Conservation (phyloP, 2,888 invertebrate genomes). For the Heliconius aoede region DNA sequence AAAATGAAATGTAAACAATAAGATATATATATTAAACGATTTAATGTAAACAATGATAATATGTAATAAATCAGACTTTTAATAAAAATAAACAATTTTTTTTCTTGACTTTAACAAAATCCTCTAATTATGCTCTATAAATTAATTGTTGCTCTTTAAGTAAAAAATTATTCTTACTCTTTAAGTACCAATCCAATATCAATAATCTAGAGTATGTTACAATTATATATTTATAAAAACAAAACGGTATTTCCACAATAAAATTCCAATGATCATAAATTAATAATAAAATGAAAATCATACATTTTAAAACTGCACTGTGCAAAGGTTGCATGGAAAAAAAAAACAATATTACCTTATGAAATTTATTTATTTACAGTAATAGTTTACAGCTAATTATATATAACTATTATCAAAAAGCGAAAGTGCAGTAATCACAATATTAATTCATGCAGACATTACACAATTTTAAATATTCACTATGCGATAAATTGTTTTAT, state of each 20-base stretch:
- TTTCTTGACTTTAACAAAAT: not conserved
- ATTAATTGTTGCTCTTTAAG: no score
- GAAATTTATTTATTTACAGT: slow-evolving; percentile 16
- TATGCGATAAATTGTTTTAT: not conserved
- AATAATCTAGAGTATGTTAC: not conserved
- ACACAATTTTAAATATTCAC: not conserved
- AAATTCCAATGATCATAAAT: no score
- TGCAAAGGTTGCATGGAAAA: not conserved
- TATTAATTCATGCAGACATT: not conserved
- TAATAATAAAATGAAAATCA: no score
- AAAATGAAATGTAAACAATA: no score
- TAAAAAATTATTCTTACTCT: no score
- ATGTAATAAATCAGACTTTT: not conserved
- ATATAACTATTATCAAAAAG: slow-evolving; percentile 11
- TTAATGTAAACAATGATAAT: not conserved
- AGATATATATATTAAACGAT: no score
- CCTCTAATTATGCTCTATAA: no score
- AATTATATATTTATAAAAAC: not conserved
- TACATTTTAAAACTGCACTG: no score
- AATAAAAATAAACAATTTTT: not conserved
- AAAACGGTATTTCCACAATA: no score
- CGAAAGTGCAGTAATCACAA: not conserved
- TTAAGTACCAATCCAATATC: not conserved
- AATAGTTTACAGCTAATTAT: slow-evolving; percentile 8
- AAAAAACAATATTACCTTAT: not conserved